phyloP scores from a whole-genome alignment of 2,113 vertebrate species.

The Pseudopodoces humilis region DNA sequence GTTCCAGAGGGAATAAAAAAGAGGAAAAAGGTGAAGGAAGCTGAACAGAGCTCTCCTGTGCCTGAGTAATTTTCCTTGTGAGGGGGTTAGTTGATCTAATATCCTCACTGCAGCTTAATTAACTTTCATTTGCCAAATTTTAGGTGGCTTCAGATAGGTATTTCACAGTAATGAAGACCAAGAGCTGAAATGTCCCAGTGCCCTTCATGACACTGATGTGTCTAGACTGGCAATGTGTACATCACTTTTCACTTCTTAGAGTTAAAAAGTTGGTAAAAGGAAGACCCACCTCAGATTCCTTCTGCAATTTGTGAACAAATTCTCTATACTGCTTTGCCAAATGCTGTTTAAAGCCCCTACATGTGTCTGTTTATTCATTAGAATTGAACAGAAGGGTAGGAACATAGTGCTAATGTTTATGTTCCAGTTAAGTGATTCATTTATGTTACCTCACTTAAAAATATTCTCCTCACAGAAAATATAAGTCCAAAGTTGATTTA shows the following conservation, averaged over 20 bases:
- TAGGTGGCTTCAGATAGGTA: not conserved
- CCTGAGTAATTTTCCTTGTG: not conserved
- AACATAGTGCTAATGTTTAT: constrained; percentile 16
- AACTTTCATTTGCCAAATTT: not conserved
- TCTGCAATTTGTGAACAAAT: not conserved
- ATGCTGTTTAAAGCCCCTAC: not conserved
- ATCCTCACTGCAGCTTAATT: not conserved
- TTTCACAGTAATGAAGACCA: not conserved
- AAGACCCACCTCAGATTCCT: not conserved
- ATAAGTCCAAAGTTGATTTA: constrained; percentile 19
- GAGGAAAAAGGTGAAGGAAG: not conserved
- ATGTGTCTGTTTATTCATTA: not conserved
- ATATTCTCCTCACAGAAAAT: constrained; percentile 29
- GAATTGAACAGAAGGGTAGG: not conserved
- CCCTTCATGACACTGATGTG: not conserved
- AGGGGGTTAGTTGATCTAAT: not conserved
- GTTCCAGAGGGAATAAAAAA: not conserved
- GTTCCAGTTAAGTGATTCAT: constrained; percentile 16
- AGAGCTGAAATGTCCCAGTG: fast-evolving
- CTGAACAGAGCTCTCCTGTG: not conserved
- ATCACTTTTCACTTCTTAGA: not conserved
- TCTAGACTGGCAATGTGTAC: not conserved
- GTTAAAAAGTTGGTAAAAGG: not conserved
- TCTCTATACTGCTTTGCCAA: not conserved
- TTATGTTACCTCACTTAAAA: constrained; percentile 6